Evolutionary conservation across 2,113 vertebrate species (phyloP).

Genomic region (Mobula birostris): DNA sequence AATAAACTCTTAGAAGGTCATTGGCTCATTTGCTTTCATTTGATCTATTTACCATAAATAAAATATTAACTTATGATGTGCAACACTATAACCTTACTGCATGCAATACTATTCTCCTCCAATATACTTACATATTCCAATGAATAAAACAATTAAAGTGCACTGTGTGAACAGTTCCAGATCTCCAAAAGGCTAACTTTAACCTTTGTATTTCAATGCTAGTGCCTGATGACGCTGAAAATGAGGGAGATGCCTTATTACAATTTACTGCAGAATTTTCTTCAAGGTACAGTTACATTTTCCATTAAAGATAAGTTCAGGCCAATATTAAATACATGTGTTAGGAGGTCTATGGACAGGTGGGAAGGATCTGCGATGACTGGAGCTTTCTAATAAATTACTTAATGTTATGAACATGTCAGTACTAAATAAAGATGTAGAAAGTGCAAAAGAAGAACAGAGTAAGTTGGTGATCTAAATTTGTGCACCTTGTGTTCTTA

Average conservation of each 20-base stretch:
- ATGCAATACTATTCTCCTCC: not conserved
- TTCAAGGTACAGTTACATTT: conserved; percentile 69
- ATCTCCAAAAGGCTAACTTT: not conserved
- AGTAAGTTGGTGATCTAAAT: not conserved
- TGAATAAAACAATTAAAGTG: too few relatives aligned
- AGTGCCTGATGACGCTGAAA: conserved; percentile 99
- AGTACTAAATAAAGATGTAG: not conserved
- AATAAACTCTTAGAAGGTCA: not conserved
- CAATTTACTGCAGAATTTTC: conserved; percentile 99
- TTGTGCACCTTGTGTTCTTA: not conserved
- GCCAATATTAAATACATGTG: not conserved
- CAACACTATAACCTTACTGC: not conserved
- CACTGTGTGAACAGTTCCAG: not conserved
- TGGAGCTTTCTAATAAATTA: not conserved
- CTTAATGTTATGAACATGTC: not conserved
- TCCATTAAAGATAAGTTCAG: not conserved
- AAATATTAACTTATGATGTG: not conserved
- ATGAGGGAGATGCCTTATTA: conserved; percentile 96
- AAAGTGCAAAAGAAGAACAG: not conserved
- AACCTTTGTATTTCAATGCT: conserved; percentile 42
- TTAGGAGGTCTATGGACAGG: not conserved
- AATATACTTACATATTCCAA: too few relatives aligned
- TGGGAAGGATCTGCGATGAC: not conserved
- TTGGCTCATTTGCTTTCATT: not conserved
- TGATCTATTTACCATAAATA: not conserved